A percentile compares a stretch with the other conserved stretches of the same genome.
Evolutionary conservation across 2,113 vertebrate genomes (phyloP).

Genomic region (Loxodonta africana): DNA sequence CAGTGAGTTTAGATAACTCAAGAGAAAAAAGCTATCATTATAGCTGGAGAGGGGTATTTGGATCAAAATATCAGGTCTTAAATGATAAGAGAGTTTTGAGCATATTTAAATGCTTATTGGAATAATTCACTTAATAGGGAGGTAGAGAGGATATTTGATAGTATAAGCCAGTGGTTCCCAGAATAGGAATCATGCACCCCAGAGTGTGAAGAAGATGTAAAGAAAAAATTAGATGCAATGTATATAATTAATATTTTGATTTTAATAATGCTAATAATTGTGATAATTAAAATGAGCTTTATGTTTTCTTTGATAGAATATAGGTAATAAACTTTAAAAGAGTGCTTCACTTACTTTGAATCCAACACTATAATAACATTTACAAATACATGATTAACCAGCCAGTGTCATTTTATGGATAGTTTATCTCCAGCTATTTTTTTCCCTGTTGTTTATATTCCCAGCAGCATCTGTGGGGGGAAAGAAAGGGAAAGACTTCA

Average conservation of each 20-base stretch:
- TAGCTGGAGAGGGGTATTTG: neutral
- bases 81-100: neutral
- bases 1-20: neutral
- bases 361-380: conserved; percentile 52
- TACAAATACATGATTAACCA: conserved; percentile 66
- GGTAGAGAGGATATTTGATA: neutral
- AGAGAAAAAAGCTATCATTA: neutral
- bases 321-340: conserved; percentile 41
- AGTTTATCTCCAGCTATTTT: conserved; percentile 66
- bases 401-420: conserved; percentile 61
- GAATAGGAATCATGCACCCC: neutral
- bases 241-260: conserved; percentile 46
- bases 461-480: neutral
- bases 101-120: neutral
- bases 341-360: conserved; percentile 61
- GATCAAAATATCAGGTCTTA: neutral
- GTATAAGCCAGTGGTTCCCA: neutral
- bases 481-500: conserved; percentile 33
- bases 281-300: conserved; percentile 52
- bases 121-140: neutral
- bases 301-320: conserved; percentile 56
- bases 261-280: conserved; percentile 44
- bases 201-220: neutral
- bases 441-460: conserved; percentile 61
- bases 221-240: neutral